Evolutionary conservation across 1,140 invertebrate genomes (phyloP).

Genomic region (Lordiphosa clarofinis): DNA sequence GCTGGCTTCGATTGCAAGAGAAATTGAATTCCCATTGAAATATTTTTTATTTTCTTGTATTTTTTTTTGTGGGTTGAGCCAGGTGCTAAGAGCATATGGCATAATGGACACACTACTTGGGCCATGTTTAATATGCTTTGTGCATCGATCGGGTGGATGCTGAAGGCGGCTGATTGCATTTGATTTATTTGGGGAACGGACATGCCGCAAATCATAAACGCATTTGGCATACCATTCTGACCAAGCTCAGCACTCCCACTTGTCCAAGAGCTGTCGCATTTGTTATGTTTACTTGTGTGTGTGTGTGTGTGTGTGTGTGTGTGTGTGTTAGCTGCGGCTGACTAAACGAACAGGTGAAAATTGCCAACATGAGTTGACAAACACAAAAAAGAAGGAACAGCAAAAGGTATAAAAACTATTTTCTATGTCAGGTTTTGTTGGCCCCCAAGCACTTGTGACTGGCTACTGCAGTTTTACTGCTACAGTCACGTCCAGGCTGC

Average conservation of each 20-base stretch:
- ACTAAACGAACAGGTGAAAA: slow-evolving; percentile 63
- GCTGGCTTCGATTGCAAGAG: slow-evolving; percentile 45
- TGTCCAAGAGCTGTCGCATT: slow-evolving; percentile 41
- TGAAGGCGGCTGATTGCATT: slow-evolving; percentile 61
- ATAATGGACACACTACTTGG: slow-evolving; percentile 34
- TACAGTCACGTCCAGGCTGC: slow-evolving; percentile 56
- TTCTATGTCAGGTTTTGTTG: slow-evolving; percentile 60
- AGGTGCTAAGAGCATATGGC: slow-evolving; percentile 46
- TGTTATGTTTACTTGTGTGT: slow-evolving; percentile 37
- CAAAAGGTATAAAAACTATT: slow-evolving; percentile 62
- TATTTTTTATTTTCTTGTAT: not conserved
- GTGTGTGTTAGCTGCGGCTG: no score
- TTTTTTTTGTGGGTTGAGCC: slow-evolving; percentile 1
- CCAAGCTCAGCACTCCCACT: no score
- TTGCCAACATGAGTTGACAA: slow-evolving; percentile 76
- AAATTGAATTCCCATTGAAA: slow-evolving; percentile 67
- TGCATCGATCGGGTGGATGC: slow-evolving; percentile 21
- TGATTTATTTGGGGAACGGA: slow-evolving; percentile 68
- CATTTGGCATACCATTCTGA: slow-evolving; percentile 40
- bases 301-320: no score
- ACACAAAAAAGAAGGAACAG: slow-evolving; percentile 24
- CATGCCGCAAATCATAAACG: slow-evolving; percentile 74
- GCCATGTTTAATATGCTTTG: slow-evolving; percentile 43
- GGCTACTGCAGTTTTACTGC: slow-evolving; percentile 51
- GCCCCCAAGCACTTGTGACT: slow-evolving; percentile 20